Conservation (phyloP, 2,797 vertebrate species). For the Setipinna tenuifilis region DNA sequence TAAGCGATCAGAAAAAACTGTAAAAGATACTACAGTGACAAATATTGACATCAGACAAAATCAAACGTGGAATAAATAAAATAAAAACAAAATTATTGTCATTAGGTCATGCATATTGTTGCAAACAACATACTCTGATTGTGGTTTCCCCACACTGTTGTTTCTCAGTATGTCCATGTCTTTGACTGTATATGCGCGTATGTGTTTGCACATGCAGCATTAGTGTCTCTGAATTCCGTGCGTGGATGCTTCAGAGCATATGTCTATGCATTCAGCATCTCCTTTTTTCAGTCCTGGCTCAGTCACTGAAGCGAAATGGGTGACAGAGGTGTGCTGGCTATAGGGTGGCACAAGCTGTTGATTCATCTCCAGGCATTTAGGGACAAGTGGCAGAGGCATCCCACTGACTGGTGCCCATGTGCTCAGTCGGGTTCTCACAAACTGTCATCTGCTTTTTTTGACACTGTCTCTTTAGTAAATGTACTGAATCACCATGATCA, state of each 20-base stretch:
- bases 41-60: no score
- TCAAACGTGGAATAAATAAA: no score
- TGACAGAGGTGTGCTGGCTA: background rate
- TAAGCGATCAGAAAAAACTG: no score
- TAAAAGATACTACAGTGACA: no score
- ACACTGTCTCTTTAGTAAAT: background rate
- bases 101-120: no score
- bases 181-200: background rate
- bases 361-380: constrained; percentile 1
- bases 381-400: background rate
- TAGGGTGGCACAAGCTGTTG: background rate
- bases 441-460: background rate
- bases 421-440: background rate
- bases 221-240: no score
- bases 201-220: background rate
- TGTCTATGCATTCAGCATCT: background rate
- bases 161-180: background rate
- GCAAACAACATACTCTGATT: background rate
- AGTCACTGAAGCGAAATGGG: background rate
- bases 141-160: no score
- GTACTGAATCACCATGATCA: background rate
- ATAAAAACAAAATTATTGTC: no score
- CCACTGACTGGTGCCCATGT: background rate
- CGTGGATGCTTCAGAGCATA: no score
- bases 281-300: background rate